phyloP scores from a whole-genome alignment of 2,113 vertebrate species.

The Chauna torquata region DNA sequence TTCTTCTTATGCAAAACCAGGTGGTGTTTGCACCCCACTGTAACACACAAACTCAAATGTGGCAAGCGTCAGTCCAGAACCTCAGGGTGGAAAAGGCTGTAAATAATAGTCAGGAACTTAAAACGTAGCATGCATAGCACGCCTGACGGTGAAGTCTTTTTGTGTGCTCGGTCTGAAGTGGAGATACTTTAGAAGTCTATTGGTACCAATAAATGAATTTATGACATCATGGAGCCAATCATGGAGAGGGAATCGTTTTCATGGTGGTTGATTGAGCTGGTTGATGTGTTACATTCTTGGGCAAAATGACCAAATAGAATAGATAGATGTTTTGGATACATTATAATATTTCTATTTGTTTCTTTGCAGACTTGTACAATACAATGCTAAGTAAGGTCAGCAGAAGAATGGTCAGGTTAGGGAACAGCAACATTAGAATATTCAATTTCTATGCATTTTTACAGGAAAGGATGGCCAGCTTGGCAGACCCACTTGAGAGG shows the following conservation, averaged over 20 bases:
- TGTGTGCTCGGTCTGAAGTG: background rate
- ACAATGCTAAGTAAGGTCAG: background rate
- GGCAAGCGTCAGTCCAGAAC: background rate
- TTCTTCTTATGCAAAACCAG: background rate
- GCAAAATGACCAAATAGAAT: fast-evolving
- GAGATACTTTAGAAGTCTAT: background rate
- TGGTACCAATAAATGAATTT: background rate
- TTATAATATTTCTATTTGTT: background rate
- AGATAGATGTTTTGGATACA: background rate
- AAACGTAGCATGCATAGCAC: fast-evolving
- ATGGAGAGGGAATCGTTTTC: fast-evolving
- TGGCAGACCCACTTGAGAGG: background rate
- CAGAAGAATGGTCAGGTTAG: background rate
- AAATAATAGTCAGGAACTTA: background rate
- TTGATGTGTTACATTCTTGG: background rate
- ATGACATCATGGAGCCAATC: background rate
- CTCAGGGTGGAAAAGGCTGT: background rate
- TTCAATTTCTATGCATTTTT: background rate
- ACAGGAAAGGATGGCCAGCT: background rate
- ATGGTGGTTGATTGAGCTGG: background rate
- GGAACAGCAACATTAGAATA: background rate
- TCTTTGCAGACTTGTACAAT: background rate
- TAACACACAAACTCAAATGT: background rate
- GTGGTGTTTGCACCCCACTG: background rate
- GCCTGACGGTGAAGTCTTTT: fast-evolving